Evolutionary conservation across 2,797 vertebrate genomes (phyloP).

Genomic region (Erithacus rubecula): DNA sequence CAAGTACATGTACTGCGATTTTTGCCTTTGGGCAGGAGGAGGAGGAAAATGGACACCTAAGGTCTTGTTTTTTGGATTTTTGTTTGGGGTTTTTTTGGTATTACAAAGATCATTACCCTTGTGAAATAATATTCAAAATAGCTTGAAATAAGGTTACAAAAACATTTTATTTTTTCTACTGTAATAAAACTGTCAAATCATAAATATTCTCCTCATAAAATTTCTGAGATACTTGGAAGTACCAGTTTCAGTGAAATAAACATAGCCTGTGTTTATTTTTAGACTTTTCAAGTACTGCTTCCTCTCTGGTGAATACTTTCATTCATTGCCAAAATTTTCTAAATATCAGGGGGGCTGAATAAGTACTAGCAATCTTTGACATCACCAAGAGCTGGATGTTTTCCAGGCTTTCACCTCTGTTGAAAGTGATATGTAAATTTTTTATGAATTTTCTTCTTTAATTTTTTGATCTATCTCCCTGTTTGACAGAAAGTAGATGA

Average conservation of each 20-base stretch:
- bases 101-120: neutral
- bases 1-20: neutral
- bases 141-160: neutral
- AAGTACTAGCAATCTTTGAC: neutral
- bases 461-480: neutral
- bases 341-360: neutral
- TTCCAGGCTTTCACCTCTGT: conserved; percentile 22
- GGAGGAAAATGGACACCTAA: neutral
- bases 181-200: neutral
- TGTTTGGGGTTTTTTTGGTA: neutral
- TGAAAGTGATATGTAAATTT: neutral
- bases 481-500: neutral
- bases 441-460: neutral
- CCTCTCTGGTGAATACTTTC: neutral
- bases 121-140: neutral
- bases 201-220: neutral
- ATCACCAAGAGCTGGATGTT: neutral
- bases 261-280: neutral
- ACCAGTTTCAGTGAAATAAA: neutral
- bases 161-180: neutral
- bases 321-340: conserved; percentile 12
- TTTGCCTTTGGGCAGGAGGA: neutral
- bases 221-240: neutral
- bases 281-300: neutral
- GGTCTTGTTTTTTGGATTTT: neutral